These are phyloP conservation scores for Anomalospiza imberbis DNA, from an alignment of 2,797 vertebrate genomes.

Conservation along the genomic window DNA sequence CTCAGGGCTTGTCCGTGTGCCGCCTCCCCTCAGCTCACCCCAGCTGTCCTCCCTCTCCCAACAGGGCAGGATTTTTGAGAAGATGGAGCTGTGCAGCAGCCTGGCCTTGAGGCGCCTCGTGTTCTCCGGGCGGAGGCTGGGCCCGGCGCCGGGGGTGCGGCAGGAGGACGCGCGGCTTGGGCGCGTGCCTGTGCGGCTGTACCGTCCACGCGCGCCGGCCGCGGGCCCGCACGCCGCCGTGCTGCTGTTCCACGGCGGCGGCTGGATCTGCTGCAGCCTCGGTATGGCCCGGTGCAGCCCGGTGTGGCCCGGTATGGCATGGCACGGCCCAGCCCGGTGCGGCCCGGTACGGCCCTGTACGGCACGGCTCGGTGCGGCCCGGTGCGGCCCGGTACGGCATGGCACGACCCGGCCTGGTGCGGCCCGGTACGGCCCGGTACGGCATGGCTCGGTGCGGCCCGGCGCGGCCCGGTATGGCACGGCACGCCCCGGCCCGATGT, in stretches of 20 bases:
- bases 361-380: too few relatives aligned
- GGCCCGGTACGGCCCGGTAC: too few relatives aligned
- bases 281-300: neutral
- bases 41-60: neutral
- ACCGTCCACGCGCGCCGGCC: slow-evolving; percentile 50
- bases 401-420: too few relatives aligned
- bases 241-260: slow-evolving; percentile 78
- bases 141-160: slow-evolving; percentile 31
- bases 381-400: too few relatives aligned
- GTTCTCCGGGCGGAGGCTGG: neutral
- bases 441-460: too few relatives aligned
- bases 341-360: too few relatives aligned
- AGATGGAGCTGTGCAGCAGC: slow-evolving; percentile 68
- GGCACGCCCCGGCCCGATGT: too few relatives aligned
- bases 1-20: neutral
- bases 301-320: too few relatives aligned
- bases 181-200: slow-evolving; percentile 72
- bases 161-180: slow-evolving; percentile 67
- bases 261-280: slow-evolving; percentile 72
- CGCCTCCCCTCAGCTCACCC: neutral
- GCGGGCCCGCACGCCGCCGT: slow-evolving; percentile 63
- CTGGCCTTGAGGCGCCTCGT: slow-evolving; percentile 61
- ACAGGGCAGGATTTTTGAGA: slow-evolving; percentile 74
- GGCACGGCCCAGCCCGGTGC: too few relatives aligned
- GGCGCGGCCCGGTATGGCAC: too few relatives aligned